Conservation (phyloP, 1,140 invertebrate species). For the Drosophila erecta region DNA sequence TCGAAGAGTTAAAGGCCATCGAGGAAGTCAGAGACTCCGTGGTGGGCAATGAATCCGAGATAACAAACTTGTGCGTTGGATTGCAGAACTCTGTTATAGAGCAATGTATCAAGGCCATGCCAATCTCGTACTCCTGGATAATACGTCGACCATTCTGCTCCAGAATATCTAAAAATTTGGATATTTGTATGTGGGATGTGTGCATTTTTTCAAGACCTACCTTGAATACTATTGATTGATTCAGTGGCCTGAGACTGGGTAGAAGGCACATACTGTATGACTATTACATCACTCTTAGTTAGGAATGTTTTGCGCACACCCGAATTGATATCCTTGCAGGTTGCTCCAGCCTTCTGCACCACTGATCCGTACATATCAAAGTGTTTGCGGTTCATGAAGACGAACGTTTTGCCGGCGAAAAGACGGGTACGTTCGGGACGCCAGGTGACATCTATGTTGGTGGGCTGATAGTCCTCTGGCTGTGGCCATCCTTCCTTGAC, state of each 20-base stretch:
- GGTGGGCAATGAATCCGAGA: constrained; percentile 43
- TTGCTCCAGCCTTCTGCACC: constrained; percentile 84
- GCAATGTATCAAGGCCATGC: constrained; percentile 88
- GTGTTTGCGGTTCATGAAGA: constrained; percentile 87
- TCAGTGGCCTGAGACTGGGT: constrained; percentile 85
- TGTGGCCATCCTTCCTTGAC: constrained; percentile 84
- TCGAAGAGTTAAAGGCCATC: constrained; percentile 45
- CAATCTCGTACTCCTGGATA: constrained; percentile 89
- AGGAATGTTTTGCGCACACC: constrained; percentile 85
- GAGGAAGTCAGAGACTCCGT: constrained; percentile 59
- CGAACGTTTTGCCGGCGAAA: constrained; percentile 87
- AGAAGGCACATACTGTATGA: constrained; percentile 85
- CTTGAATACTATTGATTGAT: constrained; percentile 84
- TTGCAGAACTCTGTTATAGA: constrained; percentile 88
- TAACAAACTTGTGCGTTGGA: constrained; percentile 85
- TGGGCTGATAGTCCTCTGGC: constrained; percentile 84
- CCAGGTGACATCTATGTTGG: constrained; percentile 85
- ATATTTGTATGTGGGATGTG: no score
- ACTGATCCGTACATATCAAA: constrained; percentile 86
- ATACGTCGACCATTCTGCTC: constrained; percentile 86
- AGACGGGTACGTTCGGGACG: constrained; percentile 85
- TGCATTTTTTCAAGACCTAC: constrained; percentile 61
- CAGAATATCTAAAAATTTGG: constrained; percentile 76
- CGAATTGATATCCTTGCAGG: constrained; percentile 84
- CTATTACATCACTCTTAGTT: constrained; percentile 84